These are phyloP conservation scores for Lophotis ruficrista DNA, from an alignment of 2,113 vertebrate genomes.

Conservation along the genomic window DNA sequence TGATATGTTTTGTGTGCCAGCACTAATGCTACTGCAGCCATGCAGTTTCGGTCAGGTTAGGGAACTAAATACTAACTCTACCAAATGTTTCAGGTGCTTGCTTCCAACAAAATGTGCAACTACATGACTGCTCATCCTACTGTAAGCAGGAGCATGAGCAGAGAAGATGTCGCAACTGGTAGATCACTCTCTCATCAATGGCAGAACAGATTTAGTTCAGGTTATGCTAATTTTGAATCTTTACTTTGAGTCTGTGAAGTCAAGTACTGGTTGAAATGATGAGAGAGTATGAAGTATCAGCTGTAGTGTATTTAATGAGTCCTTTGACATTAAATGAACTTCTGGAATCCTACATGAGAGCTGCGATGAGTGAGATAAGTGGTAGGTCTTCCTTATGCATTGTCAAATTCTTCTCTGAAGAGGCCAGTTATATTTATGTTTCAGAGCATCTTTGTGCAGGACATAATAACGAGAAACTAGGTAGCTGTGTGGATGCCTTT, in stretches of 20 bases:
- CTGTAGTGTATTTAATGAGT: background rate
- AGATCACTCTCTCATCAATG: background rate
- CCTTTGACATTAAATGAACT: background rate
- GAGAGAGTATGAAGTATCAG: background rate
- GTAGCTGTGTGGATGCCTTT: background rate
- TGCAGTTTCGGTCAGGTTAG: background rate
- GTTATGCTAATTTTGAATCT: background rate
- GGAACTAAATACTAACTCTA: background rate
- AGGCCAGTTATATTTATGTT: background rate
- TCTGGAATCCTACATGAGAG: background rate
- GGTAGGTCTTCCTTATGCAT: background rate
- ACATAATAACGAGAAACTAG: background rate
- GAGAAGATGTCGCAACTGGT: background rate
- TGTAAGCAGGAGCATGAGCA: background rate
- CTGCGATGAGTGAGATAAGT: background rate
- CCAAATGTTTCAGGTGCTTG: background rate
- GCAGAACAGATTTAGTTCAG: background rate
- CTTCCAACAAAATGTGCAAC: background rate
- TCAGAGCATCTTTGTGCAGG: background rate
- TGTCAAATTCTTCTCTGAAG: background rate
- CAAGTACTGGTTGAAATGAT: background rate
- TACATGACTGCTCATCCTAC: rapidly evolving
- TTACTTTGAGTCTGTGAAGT: background rate
- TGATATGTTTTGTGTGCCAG: background rate
- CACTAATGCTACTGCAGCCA: background rate